These are phyloP conservation scores for Phaethon lepturus DNA, from an alignment of 2,113 vertebrate genomes.

Conservation along the genomic window DNA sequence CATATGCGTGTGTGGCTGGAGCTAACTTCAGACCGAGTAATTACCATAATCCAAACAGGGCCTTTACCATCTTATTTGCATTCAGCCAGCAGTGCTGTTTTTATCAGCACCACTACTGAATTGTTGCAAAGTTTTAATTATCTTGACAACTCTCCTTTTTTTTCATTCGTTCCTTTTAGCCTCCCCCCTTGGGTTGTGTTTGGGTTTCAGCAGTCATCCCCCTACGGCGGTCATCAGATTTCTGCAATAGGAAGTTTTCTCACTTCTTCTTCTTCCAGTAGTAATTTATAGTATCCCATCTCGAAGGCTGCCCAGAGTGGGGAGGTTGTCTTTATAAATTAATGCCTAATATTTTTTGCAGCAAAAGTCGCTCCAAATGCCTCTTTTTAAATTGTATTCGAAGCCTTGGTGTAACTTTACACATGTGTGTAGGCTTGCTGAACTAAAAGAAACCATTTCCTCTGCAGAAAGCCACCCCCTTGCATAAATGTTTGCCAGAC, in stretches of 20 bases:
- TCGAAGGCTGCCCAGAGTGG: not conserved
- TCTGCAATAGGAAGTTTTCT: slow-evolving; percentile 12
- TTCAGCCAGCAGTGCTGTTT: slow-evolving; percentile 75
- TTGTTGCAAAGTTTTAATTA: slow-evolving; percentile 67
- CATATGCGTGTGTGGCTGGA: slow-evolving; percentile 78
- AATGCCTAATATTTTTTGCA: slow-evolving; percentile 2
- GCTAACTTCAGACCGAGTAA: slow-evolving; percentile 83
- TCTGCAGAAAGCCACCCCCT: slow-evolving; percentile 1
- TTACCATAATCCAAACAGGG: slow-evolving; percentile 80
- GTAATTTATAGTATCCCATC: not conserved
- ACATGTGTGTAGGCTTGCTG: not conserved
- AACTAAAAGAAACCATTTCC: slow-evolving; percentile 28
- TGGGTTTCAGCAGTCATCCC: slow-evolving; percentile 53
- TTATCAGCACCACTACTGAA: slow-evolving; percentile 67
- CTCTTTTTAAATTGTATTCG: not conserved
- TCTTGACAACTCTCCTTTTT: slow-evolving; percentile 56
- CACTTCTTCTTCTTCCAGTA: not conserved
- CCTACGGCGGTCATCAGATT: not conserved
- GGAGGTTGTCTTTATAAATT: slow-evolving; percentile 2
- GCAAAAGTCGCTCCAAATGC: not conserved
- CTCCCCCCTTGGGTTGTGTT: not conserved
- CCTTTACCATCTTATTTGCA: slow-evolving; percentile 73
- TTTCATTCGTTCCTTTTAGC: not conserved
- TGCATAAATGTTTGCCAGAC: slow-evolving; percentile 44
- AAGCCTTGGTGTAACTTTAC: slow-evolving; percentile 11